These are phyloP conservation scores for Chaetorhynchus papuensis DNA, from an alignment of 2,113 vertebrate species.

Conservation along the genomic window DNA sequence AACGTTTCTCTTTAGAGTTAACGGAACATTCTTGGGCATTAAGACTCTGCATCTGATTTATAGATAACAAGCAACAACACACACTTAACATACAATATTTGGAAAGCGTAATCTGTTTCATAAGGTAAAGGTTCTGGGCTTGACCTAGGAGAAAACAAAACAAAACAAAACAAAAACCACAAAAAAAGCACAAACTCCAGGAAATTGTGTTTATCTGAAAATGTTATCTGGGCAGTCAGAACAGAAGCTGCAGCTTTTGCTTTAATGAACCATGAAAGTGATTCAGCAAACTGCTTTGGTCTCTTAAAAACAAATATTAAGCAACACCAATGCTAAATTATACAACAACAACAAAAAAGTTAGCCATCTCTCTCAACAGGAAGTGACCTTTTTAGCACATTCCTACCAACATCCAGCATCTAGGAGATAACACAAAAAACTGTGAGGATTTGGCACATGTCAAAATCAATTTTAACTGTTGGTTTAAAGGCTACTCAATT, in stretches of 20 bases:
- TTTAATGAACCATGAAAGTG: conserved; percentile 65
- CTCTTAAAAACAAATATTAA: conserved; percentile 61
- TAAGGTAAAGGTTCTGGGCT: conserved; percentile 44
- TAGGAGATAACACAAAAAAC: not conserved
- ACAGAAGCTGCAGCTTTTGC: conserved; percentile 57
- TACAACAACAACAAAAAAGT: not conserved
- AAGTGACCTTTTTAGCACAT: not conserved
- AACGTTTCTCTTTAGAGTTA: conserved; percentile 71
- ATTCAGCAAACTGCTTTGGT: conserved; percentile 61
- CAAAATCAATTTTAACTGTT: conserved; percentile 16
- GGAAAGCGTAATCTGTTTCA: conserved; percentile 55
- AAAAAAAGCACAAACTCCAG: conserved; percentile 21
- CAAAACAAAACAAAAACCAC: not conserved
- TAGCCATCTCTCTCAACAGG: not conserved
- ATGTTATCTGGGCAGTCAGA: conserved; percentile 52
- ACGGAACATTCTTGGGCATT: conserved; percentile 71
- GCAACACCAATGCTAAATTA: conserved; percentile 26
- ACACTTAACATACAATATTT: conserved; percentile 65
- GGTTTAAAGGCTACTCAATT: conserved; percentile 28
- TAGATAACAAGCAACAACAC: conserved; percentile 66
- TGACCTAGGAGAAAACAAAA: conserved; percentile 50
- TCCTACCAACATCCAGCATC: not conserved
- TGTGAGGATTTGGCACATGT: not conserved
- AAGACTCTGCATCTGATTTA: conserved; percentile 69
- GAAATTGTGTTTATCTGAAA: conserved; percentile 61